Evolutionary conservation across 2,113 vertebrate genomes (phyloP), one percentile per base, ranked within the genome.

Genomic region (Ranitomeya variabilis): DNA sequence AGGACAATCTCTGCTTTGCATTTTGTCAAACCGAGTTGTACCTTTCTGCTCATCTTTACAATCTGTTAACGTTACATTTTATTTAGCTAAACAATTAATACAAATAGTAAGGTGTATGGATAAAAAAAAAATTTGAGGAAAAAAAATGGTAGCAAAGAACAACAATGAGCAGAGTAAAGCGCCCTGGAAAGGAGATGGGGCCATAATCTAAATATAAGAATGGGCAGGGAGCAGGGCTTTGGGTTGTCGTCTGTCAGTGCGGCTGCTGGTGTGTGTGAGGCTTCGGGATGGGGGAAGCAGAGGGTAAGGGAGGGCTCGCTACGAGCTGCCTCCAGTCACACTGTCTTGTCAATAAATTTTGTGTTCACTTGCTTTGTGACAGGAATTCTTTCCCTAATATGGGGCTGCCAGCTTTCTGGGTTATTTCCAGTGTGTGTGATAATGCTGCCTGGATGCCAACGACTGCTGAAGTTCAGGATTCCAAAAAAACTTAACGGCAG

Each of bases 341-440:
- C 91, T 87, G 87, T 92, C 93, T 91, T 95, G 95, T 97, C 97
- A 95, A 97, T 97, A 97, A 95, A 95, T 95, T 92, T 90, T 93
- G 92, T 93, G 93, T 97, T 95, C 95, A 90, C 95, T 95, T 90
- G 95, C 95, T 95, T 96, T 94, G 94, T 93, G 93, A 91, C 89
- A 89, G 93, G 93, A 94, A 96, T 95, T 94, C 96, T 94, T 98
- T 96, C 92, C 98, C 97, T 96, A 97, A 99, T 97, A 99, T 96
- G 98, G 97, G 92, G 92, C 92, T 94, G 92, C 92, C 94, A 95
- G 96, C 96, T 97, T 97, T 98, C 96, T 96, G 94, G 95, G 96
- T 98, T 98, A 98, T 99, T 99, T 99, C 92, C 90, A 98, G 97
- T 95, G 92, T 93, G 92, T 97, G 96, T 96, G 98, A 99, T 99